phyloP scores from a whole-genome alignment of 2,888 invertebrate species.

The Tachystola acroxantha region DNA sequence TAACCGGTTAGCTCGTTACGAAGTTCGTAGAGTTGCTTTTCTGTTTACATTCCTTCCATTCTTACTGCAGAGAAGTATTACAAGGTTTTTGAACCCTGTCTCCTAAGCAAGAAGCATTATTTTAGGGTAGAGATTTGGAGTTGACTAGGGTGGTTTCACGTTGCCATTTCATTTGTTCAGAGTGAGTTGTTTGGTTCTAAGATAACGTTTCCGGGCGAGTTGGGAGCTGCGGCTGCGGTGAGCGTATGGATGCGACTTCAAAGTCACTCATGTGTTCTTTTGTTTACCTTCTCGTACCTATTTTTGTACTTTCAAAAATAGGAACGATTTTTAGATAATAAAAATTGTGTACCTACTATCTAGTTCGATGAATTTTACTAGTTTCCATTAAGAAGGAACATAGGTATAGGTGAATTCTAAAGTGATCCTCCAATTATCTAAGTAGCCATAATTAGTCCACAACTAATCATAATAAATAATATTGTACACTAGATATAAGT shows the following conservation, averaged over 20 bases:
- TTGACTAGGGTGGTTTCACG: slow-evolving; percentile 21
- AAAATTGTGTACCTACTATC: no score
- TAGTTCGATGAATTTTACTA: no score
- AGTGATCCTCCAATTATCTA: no score
- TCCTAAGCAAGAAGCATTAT: slow-evolving; percentile 17
- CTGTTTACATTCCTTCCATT: slow-evolving; percentile 39
- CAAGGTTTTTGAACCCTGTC: slow-evolving; percentile 24
- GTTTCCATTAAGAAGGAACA: no score
- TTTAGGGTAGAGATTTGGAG: slow-evolving; percentile 14
- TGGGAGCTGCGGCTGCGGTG: slow-evolving; percentile 42
- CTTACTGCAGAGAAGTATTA: slow-evolving; percentile 31
- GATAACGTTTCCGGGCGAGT: slow-evolving; percentile 61
- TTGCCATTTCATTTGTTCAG: slow-evolving; percentile 29
- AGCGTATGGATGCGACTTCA: slow-evolving; percentile 37
- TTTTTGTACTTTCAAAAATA: no score
- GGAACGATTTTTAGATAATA: no score
- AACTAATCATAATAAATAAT: no score
- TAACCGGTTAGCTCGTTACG: slow-evolving; percentile 56
- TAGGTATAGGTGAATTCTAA: no score
- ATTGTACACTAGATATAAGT: no score
- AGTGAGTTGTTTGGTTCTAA: slow-evolving; percentile 69
- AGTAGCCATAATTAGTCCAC: no score
- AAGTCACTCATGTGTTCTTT: slow-evolving; percentile 24
- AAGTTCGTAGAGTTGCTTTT: slow-evolving; percentile 11
- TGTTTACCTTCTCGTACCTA: slow-evolving; percentile 16